These are phyloP conservation scores for Spea bombifrons DNA, from an alignment of 2,113 vertebrate genomes.

Conservation along the genomic window DNA sequence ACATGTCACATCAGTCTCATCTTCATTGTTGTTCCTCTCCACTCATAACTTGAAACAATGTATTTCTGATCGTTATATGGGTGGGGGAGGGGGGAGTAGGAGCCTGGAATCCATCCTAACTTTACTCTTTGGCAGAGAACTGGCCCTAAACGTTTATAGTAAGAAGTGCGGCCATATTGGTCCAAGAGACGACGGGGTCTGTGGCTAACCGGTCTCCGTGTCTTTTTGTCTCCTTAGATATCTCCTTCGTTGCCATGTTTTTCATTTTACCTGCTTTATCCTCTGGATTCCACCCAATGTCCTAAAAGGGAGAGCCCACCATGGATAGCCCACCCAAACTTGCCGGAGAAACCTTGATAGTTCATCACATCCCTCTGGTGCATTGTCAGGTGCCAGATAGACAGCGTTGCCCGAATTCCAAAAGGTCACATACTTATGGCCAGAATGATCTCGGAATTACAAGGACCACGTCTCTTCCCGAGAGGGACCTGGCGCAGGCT, in stretches of 20 bases:
- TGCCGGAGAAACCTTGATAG: slow-evolving; percentile 90
- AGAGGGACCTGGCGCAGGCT: slow-evolving; percentile 80
- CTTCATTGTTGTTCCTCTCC: too few relatives aligned
- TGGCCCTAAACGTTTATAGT: too few relatives aligned
- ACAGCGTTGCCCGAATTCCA: slow-evolving; percentile 69
- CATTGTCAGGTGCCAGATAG: slow-evolving; percentile 89
- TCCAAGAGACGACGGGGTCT: too few relatives aligned
- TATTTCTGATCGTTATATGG: too few relatives aligned
- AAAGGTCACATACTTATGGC: slow-evolving; percentile 81
- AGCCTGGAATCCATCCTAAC: too few relatives aligned
- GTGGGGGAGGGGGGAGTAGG: too few relatives aligned
- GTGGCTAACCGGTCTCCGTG: not conserved
- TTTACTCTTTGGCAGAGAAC: too few relatives aligned
- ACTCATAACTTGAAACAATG: too few relatives aligned
- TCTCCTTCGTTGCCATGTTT: slow-evolving; percentile 60
- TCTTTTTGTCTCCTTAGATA: slow-evolving; percentile 59
- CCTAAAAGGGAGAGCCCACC: slow-evolving; percentile 60
- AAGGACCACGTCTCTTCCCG: slow-evolving; percentile 75
- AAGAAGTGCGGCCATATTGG: too few relatives aligned
- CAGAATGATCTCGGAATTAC: slow-evolving; percentile 77
- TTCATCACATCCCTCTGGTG: slow-evolving; percentile 95
- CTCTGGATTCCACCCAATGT: slow-evolving; percentile 53
- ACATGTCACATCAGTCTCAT: too few relatives aligned
- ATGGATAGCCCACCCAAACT: slow-evolving; percentile 93
- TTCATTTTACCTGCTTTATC: slow-evolving; percentile 45